phyloP scores from a whole-genome alignment of 2,888 invertebrate species.

The Shargacucullia verbasci region DNA sequence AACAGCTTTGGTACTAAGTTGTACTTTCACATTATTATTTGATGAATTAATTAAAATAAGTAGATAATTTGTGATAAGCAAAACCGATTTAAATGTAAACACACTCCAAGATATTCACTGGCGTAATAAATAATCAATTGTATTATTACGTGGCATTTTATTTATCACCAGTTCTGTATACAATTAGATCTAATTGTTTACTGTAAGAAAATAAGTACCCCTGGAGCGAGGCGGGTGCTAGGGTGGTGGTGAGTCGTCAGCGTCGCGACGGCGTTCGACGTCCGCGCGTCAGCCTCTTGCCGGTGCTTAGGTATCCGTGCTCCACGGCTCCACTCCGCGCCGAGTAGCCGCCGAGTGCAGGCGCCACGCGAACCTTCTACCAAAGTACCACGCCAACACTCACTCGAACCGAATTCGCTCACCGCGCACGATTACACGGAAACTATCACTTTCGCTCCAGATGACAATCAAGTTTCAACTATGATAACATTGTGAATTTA shows the following conservation, averaged over 20 bases:
- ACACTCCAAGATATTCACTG: too few relatives aligned
- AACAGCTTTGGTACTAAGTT: background rate
- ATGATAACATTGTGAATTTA: conserved; percentile 78
- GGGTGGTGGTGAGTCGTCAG: conserved; percentile 9
- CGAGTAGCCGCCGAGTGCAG: conserved; percentile 74
- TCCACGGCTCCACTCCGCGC: conserved; percentile 72
- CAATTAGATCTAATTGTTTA: background rate
- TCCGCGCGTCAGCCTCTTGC: conserved; percentile 48
- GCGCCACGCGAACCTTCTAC: conserved; percentile 64
- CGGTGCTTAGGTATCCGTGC: conserved; percentile 34
- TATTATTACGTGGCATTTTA: too few relatives aligned
- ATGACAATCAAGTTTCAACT: conserved; percentile 65
- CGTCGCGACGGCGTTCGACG: conserved; percentile 34
- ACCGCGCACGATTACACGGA: conserved; percentile 67
- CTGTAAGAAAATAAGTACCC: conserved; percentile 7
- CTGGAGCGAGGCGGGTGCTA: conserved; percentile 22
- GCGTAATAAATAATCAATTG: too few relatives aligned
- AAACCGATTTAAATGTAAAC: too few relatives aligned
- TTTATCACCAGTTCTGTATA: too few relatives aligned
- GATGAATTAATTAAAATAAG: too few relatives aligned
- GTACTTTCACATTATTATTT: too few relatives aligned
- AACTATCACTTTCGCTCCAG: conserved; percentile 79
- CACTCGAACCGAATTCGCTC: conserved; percentile 60
- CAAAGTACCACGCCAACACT: conserved; percentile 64
- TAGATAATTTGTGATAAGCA: too few relatives aligned